Evolutionary conservation across 2,888 invertebrate species (phyloP), one percentile per base, ranked within the genome.

Genomic region (Resseliella maxima): DNA sequence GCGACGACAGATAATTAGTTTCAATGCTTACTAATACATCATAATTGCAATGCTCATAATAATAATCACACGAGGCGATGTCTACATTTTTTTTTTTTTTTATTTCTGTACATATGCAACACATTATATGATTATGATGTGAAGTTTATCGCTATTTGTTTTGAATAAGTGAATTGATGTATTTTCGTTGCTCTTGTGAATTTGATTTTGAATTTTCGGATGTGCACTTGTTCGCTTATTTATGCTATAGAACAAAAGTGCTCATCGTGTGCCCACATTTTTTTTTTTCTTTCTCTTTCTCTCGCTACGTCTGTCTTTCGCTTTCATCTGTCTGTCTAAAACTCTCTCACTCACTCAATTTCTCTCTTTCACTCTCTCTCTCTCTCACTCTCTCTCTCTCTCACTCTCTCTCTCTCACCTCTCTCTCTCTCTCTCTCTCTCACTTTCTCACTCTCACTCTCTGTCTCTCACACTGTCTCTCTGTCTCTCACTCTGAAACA

Each of bases 1-100:
- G 38, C 83, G 38, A 83, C 83, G 83, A 83, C 83, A 83, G 83
- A 83, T 83, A 83, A 83, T 83, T 83, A 83, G 83, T 83, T 83
- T n/a, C 83, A 83, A 83, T 83, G 83, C 38, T 83, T 83, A 83
- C 38, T 24, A 83, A 83, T 83, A 38, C 38, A 83, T 38, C 83
- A 83, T 83, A 38, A 83, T 83, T 83, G 38, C 24, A 72, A 72
- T 72, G 72, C 38, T 38, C 38, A 83, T 83, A 83, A 83, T 83
- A 83, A 83, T 83, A 83, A 38, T 83, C 38, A 83, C 38, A 38
- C n/a, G 15, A 5, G 2, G n/a, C 41, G 24, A 38, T 38, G 21
- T 83, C 83, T 36, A 38, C n/a, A 38, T 83, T 38, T 83, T 38
- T 83, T 38, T n/a, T n/a, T n/a, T n/a, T n/a, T n/a, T n/a, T n/a